Evolutionary conservation across 2,888 invertebrate species (phyloP), one percentile per base, ranked within the genome.

Genomic region (Trichopoda pennipes): DNA sequence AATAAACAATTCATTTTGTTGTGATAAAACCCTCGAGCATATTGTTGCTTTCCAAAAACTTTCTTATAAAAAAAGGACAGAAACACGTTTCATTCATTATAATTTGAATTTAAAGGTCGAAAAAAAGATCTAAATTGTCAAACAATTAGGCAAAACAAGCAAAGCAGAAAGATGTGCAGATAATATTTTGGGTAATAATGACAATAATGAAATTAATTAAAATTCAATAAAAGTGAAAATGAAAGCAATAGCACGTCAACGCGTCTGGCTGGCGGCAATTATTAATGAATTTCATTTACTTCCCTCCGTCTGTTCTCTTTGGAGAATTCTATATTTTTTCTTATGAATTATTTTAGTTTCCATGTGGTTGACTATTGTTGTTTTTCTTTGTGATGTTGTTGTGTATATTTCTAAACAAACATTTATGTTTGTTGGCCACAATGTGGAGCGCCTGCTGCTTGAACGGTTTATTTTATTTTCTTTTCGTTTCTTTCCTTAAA

Each of bases 231-330:
- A 80, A 74, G 74, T 47, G n/a, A 17, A 69, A 80, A 69, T 35
- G 32, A 75, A 78, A 78, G 81, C 44, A 63, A 66, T 51, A 73
- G 56, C 60, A 75, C 63, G 53, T 38, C 28, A 64, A 58, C 21
- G 74, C 78, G 80, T 60, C 83, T 78, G 80, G 70, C 80, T 83
- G 83, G 78, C 83, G 83, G 56, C 83, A 68, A 68, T 81, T 66
- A 55, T 77, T 51, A n/a, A 28, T 51, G 70, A 77, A 38, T 73
- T n/a, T 56, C 28, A n/a, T 21, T n/a, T n/a, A 7, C 16, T 8
- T 7, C 3, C 53, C 21, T 32, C 49, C 9, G 12, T 35, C 23
- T 28, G 23, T 4, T 28, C 4, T 28, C 23, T 4, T 28, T 14
- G 14, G 23, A 35, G 58, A 56, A 68, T n/a, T 51, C 16, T 61